A percentile compares a stretch with the other conserved stretches of the same genome.
Conservation (phyloP, 2,888 invertebrate genomes). For the Coronaproctus castanopsis region DNA sequence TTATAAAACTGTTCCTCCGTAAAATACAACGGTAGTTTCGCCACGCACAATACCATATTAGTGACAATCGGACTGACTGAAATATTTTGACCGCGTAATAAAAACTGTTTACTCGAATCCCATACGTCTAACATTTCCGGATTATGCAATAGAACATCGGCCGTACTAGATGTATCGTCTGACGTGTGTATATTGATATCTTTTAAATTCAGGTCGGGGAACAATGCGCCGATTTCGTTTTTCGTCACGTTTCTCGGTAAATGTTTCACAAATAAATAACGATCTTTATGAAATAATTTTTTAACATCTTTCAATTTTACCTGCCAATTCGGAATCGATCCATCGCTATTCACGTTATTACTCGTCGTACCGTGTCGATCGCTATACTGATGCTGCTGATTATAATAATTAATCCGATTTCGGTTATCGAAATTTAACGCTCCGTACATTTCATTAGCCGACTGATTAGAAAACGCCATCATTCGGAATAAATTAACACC, state of each 20-base stretch:
- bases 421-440: too few relatives aligned
- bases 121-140: conserved; percentile 28
- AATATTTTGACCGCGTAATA: conserved; percentile 26
- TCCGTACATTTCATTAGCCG: too few relatives aligned
- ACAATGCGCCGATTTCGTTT: conserved; percentile 26
- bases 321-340: too few relatives aligned
- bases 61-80: conserved; percentile 28
- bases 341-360: too few relatives aligned
- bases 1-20: conserved; percentile 29
- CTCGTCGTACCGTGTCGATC: too few relatives aligned
- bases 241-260: conserved; percentile 28
- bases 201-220: conserved; percentile 25
- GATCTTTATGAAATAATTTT: conserved; percentile 25
- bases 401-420: too few relatives aligned
- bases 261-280: conserved; percentile 27
- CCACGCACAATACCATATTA: conserved; percentile 31
- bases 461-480: too few relatives aligned
- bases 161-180: conserved; percentile 24
- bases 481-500: too few relatives aligned
- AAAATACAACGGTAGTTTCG: conserved; percentile 29
- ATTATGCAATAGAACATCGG: conserved; percentile 25
- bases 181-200: conserved; percentile 23
- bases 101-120: conserved; percentile 25
- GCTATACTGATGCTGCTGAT: too few relatives aligned
- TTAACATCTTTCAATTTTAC: neutral